phyloP scores from a whole-genome alignment of 2,113 vertebrate genomes.

The Spermophilus dauricus region DNA sequence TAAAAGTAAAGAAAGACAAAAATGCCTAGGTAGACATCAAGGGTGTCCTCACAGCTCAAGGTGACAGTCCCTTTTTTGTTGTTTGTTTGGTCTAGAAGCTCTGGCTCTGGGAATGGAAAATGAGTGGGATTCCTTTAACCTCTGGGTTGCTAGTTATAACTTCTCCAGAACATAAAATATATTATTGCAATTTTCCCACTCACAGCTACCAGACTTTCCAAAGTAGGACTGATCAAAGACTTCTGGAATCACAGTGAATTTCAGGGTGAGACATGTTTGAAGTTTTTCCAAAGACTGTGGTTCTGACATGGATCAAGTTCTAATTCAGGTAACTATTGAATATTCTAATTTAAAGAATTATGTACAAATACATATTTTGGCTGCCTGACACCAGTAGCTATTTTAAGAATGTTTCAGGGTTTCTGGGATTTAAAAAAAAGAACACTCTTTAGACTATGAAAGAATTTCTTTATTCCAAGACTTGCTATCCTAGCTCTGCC shows the following conservation, averaged over 20 bases:
- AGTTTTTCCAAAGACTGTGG: constrained; percentile 41
- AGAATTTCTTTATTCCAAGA: constrained; percentile 4
- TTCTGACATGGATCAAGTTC: constrained; percentile 16
- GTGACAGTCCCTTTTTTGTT: not conserved
- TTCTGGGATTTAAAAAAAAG: not conserved
- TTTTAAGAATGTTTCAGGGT: constrained; percentile 61
- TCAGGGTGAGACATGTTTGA: not conserved
- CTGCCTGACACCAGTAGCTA: constrained; percentile 8
- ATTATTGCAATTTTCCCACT: not conserved
- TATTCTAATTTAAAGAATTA: constrained; percentile 61
- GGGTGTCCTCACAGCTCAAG: not conserved
- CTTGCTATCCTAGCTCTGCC: not conserved
- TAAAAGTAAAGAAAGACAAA: not conserved
- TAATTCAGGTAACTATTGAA: constrained; percentile 31
- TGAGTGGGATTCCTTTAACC: not conserved
- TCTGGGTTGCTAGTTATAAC: not conserved
- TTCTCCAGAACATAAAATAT: not conserved
- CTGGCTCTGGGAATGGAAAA: not conserved
- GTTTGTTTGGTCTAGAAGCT: not conserved
- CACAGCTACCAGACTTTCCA: constrained; percentile 4
- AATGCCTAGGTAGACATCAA: not conserved
- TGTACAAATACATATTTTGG: constrained; percentile 56
- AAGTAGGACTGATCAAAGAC: not conserved
- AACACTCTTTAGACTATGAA: not conserved
- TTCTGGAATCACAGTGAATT: not conserved